Evolutionary conservation across 2,113 vertebrate species (phyloP).

Genomic region (Cathartes aura): DNA sequence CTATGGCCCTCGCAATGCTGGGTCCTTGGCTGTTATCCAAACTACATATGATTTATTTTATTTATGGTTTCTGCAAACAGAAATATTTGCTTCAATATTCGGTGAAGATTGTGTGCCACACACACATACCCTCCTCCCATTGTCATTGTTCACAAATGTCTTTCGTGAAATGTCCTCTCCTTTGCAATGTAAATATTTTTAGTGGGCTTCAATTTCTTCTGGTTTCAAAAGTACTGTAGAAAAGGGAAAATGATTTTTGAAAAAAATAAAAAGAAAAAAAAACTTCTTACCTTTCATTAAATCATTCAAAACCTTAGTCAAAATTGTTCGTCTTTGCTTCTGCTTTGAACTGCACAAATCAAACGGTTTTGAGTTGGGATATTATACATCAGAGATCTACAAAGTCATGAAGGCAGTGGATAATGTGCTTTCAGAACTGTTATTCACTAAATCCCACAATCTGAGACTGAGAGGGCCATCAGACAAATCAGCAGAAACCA

Average conservation of each 20-base stretch:
- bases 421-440: background rate
- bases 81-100: background rate
- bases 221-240: background rate
- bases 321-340: background rate
- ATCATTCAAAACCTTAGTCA: background rate
- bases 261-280: background rate
- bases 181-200: background rate
- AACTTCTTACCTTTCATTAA: background rate
- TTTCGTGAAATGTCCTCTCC: background rate
- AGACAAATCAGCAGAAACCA: background rate
- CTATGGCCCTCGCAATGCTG: background rate
- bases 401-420: background rate
- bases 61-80: background rate
- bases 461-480: background rate
- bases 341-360: background rate
- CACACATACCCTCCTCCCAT: background rate
- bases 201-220: background rate
- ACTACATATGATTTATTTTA: background rate
- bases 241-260: background rate
- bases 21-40: background rate
- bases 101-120: background rate
- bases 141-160: background rate
- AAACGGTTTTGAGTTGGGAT: background rate
- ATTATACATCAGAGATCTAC: background rate
- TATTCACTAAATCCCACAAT: background rate